phyloP scores from a whole-genome alignment of 2,797 vertebrate genomes.

The Malurus leucopterus region DNA sequence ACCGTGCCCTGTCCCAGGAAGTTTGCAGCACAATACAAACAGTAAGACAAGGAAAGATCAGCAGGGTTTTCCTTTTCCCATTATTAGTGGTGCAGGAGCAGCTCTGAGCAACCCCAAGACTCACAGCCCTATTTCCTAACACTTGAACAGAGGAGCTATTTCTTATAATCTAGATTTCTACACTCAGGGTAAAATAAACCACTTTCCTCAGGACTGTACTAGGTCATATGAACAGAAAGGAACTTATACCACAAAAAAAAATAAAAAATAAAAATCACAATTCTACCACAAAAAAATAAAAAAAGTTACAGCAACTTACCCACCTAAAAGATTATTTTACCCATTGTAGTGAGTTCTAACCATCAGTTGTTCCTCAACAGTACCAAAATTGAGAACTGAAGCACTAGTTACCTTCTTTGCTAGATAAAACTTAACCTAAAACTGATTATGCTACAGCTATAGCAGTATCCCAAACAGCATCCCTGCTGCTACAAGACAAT shows the following conservation, averaged over 20 bases:
- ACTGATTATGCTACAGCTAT: neutral
- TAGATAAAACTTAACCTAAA: neutral
- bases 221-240: neutral
- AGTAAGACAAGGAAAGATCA: neutral
- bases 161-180: neutral
- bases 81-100: neutral
- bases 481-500: neutral
- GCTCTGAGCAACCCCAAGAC: neutral
- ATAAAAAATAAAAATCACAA: neutral
- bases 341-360: neutral
- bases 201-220: neutral
- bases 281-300: neutral
- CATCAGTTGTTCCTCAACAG: neutral
- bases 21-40: neutral
- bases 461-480: neutral
- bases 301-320: neutral
- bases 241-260: neutral
- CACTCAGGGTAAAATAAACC: neutral
- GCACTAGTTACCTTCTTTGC: neutral
- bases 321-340: neutral
- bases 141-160: neutral
- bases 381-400: neutral
- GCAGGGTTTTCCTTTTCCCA: neutral
- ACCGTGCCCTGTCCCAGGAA: neutral
- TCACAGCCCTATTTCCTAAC: neutral